Base-by-base conservation (phyloP, 1,140 invertebrate genomes). In the Sitobion miscanthi region DNA sequence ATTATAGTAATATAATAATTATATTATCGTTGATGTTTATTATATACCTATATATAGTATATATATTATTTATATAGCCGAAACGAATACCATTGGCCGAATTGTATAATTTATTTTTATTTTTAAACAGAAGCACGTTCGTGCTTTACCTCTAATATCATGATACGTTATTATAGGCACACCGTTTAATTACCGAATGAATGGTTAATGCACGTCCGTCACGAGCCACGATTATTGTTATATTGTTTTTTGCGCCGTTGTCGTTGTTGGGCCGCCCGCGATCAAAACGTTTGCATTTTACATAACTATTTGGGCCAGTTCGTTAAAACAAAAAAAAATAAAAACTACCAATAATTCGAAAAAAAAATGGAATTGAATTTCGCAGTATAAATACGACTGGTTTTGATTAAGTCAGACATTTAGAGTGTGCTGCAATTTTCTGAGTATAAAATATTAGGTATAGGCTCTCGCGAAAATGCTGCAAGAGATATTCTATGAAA, bases 41-140 rank as follows among this genome's bases (percentile, higher is more conserved):
- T 52, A n/a, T 6, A 8, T 62, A 30, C 8, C 8, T 52, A 52
- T 52, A 30, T 57, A 54, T 54, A 54, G 38, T 38, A 42, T 42
- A 57, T 77, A 77, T 54, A 54, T 54, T 54, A 52, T 52, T 54
- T 54, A 54, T 54, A 30, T 9, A 54, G 49, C 49, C 87, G 21
- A 89, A 35, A 89, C n/a, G 35, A 52, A 89, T 23, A 38, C n/a
- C 21, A 54, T 54, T 89, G 47, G 87, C 87, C 49, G 49, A 89
- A 89, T 54, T 54, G 87, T 54, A 54, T 54, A 30, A 89, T 52
- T 89, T 89, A 89, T 89, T 88, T 88, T 52, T 35, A 88, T 52
- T 89, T 54, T 54, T 23, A 54, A 54, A 89, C 87, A 89, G 47
- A 54, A 89, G 87, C 87, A 88, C 86, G 86, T 88, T 88, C 86